Conservation (phyloP, 2,888 invertebrate species). For the Dorcus parallelipipedus region DNA sequence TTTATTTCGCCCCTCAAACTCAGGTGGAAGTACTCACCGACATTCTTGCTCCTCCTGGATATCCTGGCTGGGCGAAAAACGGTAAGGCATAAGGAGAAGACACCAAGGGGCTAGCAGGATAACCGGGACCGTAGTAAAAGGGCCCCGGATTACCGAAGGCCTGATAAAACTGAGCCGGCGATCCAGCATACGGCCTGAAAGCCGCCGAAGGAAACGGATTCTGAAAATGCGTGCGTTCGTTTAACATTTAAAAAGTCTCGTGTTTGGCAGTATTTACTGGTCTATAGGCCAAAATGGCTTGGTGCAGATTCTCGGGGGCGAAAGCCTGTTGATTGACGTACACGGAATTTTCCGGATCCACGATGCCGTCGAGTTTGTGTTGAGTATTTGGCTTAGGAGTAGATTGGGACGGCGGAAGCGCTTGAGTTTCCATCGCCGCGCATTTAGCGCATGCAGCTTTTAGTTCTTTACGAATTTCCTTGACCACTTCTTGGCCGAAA, state of each 20-base stretch:
- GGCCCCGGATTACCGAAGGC: conserved; percentile 48
- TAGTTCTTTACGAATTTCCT: conserved; percentile 65
- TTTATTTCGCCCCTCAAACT: not conserved
- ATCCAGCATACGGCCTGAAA: conserved; percentile 51
- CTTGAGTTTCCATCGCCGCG: conserved; percentile 52
- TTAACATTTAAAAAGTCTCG: not conserved
- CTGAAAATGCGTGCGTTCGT: conserved; percentile 26
- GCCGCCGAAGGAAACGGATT: conserved; percentile 43
- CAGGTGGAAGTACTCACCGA: conserved; percentile 50
- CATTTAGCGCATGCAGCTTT: conserved; percentile 65
- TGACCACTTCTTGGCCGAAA: conserved; percentile 64
- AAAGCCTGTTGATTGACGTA: conserved; percentile 39
- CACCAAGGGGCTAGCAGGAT: conserved; percentile 25
- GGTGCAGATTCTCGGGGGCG: conserved; percentile 53
- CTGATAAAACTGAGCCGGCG: conserved; percentile 50
- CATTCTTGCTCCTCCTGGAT: conserved; percentile 50
- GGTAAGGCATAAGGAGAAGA: conserved; percentile 36
- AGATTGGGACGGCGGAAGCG: conserved; percentile 21
- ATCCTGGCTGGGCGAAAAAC: conserved; percentile 46
- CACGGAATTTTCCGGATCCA: conserved; percentile 24
- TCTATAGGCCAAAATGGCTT: conserved; percentile 57
- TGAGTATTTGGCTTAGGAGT: not conserved
- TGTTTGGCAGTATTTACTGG: conserved; percentile 46
- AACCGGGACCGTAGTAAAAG: conserved; percentile 40
- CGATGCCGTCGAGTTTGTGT: conserved; percentile 6